phyloP scores from a whole-genome alignment of 2,797 vertebrate genomes.

The Neosalanx taihuensis region DNA sequence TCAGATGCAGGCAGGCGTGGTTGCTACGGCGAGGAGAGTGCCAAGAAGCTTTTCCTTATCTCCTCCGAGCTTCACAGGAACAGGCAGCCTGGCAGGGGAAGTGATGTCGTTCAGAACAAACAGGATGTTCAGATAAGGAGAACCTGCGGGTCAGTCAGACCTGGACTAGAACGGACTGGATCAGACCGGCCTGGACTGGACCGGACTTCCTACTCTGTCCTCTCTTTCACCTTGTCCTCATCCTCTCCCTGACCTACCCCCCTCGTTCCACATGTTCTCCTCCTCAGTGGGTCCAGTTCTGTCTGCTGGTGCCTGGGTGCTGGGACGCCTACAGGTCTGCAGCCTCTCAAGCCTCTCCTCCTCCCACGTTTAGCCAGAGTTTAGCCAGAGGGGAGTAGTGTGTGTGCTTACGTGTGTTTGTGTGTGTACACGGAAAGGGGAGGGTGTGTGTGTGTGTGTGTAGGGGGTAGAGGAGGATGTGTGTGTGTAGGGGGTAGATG shows the following conservation, averaged over 20 bases:
- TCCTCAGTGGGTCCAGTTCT: no score
- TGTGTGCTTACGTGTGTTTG: conserved; percentile 11
- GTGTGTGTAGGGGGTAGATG: conserved; percentile 11
- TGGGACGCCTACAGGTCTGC: not conserved
- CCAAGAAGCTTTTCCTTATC: not conserved
- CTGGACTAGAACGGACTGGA: not conserved
- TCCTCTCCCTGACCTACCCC: no score
- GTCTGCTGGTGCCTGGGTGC: no score
- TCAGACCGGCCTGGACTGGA: not conserved
- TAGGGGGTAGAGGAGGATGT: conserved; percentile 12
- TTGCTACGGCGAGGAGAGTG: not conserved
- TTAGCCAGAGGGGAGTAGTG: conserved; percentile 6
- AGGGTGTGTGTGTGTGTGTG: not conserved
- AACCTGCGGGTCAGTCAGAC: not conserved
- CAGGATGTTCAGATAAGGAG: not conserved
- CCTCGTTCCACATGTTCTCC: no score
- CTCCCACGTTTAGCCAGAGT: not conserved
- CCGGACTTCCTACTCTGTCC: not conserved
- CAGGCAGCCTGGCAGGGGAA: not conserved
- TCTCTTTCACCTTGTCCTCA: not conserved
- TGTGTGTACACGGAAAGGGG: conserved; percentile 2
- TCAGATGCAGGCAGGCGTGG: not conserved
- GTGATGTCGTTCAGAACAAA: conserved; percentile 1
- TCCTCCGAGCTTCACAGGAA: not conserved
- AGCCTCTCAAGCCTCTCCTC: not conserved